Evolutionary conservation across 2,113 vertebrate species (phyloP).

Genomic region (Muntiacus reevesi): DNA sequence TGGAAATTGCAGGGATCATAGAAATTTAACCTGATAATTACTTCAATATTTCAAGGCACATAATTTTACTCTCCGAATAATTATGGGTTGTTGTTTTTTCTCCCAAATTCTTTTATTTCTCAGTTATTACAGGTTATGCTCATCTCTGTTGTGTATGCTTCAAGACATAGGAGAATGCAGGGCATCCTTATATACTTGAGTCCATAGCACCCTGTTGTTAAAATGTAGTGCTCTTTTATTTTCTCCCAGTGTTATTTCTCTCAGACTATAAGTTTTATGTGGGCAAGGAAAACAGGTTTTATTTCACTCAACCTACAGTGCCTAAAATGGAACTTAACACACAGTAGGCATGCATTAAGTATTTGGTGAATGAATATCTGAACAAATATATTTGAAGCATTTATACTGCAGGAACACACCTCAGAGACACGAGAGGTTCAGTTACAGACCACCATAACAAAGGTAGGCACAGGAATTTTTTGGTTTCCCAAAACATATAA

Average conservation of each 20-base stretch:
- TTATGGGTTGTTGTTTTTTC: conserved; percentile 80
- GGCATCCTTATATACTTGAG: not conserved
- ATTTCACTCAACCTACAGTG: not conserved
- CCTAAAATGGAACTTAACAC: not conserved
- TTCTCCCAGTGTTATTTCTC: not conserved
- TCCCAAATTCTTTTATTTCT: conserved; percentile 75
- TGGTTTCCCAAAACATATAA: not conserved
- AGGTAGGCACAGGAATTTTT: not conserved
- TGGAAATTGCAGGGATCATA: conserved; percentile 85
- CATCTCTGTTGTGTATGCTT: conserved; percentile 54
- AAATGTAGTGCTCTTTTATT: not conserved
- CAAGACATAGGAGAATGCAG: conserved; percentile 20
- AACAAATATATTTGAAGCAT: not conserved
- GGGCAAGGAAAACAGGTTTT: not conserved
- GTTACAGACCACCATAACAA: not conserved
- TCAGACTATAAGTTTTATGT: not conserved
- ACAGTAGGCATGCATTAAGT: not conserved
- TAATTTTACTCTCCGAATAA: conserved; percentile 79
- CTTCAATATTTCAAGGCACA: conserved; percentile 82
- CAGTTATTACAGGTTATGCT: conserved; percentile 63
- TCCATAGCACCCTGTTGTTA: not conserved
- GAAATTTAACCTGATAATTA: conserved; percentile 84
- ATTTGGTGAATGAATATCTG: not conserved
- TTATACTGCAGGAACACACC: not conserved
- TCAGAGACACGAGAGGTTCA: not conserved